Percentiles rank a stretch among this genome's conserved stretches.
phyloP scores from a whole-genome alignment of 2,797 vertebrate genomes.

The Garrulus glandarius region DNA sequence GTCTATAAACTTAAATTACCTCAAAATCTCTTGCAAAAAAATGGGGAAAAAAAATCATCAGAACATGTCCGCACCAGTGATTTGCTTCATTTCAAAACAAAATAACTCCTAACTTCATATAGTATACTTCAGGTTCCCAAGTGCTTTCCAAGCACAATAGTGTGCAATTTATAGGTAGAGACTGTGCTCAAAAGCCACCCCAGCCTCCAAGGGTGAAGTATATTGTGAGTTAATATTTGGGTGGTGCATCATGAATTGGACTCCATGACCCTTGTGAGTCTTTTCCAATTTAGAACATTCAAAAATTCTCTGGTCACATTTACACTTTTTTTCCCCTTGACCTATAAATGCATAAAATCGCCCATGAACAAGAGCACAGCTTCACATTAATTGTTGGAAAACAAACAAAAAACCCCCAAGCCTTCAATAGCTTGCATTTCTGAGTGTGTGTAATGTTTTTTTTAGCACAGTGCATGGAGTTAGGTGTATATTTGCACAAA shows the following conservation, averaged over 20 bases:
- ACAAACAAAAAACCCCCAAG: not conserved
- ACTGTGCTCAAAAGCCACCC: not conserved
- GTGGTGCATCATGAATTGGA: not conserved
- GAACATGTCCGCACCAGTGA: not conserved
- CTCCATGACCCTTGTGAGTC: not conserved
- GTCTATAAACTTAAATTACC: not conserved
- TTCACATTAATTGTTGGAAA: not conserved
- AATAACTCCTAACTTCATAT: not conserved
- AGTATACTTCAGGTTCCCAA: not conserved
- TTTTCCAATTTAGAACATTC: not conserved
- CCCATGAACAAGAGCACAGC: not conserved
- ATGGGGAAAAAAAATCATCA: not conserved
- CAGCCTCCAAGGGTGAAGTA: not conserved
- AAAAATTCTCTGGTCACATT: not conserved
- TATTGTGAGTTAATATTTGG: not conserved
- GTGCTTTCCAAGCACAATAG: not conserved
- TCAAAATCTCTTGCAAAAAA: not conserved
- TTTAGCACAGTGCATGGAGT: not conserved
- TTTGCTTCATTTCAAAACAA: not conserved
- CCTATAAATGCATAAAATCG: not conserved
- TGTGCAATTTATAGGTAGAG: not conserved
- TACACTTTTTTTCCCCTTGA: not conserved
- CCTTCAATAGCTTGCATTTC: not conserved
- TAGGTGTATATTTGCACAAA: not conserved
- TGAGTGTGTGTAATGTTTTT: not conserved